Conservation (phyloP, 1,140 invertebrate genomes). For the Asbolus verrucosus region DNA sequence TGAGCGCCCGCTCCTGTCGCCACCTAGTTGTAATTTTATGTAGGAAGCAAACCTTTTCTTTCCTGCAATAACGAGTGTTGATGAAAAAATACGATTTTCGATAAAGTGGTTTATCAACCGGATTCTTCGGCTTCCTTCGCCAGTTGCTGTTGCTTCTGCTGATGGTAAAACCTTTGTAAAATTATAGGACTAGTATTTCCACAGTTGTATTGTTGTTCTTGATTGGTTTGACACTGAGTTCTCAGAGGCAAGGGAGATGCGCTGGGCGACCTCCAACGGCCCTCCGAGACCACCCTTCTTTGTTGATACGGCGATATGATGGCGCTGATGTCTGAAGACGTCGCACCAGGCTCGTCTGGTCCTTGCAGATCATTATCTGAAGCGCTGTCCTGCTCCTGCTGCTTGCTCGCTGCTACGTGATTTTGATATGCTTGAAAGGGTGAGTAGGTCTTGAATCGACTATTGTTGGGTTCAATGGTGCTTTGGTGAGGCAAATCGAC, state of each 20-base stretch:
- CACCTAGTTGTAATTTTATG: conserved; percentile 76
- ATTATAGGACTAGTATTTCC: conserved; percentile 75
- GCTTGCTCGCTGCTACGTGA: conserved; percentile 17
- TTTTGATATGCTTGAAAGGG: conserved; percentile 55
- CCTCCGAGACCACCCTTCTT: conserved; percentile 47
- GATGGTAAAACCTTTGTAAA: conserved; percentile 73
- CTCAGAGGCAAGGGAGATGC: conserved; percentile 58
- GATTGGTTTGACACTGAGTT: conserved; percentile 44
- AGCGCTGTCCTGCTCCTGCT: background rate
- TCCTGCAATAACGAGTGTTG: conserved; percentile 54
- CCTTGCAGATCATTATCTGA: background rate
- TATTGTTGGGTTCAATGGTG: conserved; percentile 20
- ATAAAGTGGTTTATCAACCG: conserved; percentile 44
- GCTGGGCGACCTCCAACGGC: conserved; percentile 58
- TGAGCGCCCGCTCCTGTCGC: conserved; percentile 61
- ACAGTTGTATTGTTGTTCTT: conserved; percentile 59
- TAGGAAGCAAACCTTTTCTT: conserved; percentile 81
- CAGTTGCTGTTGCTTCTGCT: conserved; percentile 70
- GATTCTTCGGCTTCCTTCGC: conserved; percentile 62
- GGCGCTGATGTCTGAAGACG: too few species aligned
- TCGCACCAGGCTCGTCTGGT: background rate
- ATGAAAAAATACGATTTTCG: background rate
- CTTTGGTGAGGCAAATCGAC: conserved; percentile 41
- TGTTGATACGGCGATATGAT: conserved; percentile 46
- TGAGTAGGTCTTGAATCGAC: conserved; percentile 48